Conservation (phyloP, 2,113 vertebrate genomes). For the Phocoena sinus region DNA sequence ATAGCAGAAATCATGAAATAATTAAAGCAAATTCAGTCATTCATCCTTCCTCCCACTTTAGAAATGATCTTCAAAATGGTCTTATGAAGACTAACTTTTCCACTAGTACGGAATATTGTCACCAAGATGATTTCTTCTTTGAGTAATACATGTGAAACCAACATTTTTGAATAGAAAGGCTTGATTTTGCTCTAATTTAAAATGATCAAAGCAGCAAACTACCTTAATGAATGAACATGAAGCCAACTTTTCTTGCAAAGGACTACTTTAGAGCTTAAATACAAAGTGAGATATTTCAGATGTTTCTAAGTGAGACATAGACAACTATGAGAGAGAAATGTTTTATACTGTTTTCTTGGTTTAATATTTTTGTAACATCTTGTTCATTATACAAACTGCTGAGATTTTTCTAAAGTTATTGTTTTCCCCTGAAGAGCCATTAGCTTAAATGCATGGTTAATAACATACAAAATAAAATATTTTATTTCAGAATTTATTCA, state of each 20-base stretch:
- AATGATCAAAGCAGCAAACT: neutral
- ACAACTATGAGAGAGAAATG: neutral
- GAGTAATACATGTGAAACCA: neutral
- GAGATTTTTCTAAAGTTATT: conserved; percentile 16
- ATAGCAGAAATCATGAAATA: conserved; percentile 3
- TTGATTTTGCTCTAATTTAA: conserved; percentile 20
- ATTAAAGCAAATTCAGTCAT: neutral
- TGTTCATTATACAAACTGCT: neutral
- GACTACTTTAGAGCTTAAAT: conserved; percentile 32
- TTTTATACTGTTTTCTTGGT: neutral
- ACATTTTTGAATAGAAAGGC: neutral
- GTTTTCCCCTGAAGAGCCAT: neutral
- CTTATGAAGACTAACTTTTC: neutral
- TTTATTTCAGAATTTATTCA: neutral
- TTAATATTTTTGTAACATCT: conserved; percentile 23
- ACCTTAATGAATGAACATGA: neutral
- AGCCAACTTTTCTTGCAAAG: neutral
- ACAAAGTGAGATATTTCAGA: neutral
- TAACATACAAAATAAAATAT: neutral
- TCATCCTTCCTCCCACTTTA: neutral
- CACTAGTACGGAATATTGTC: neutral
- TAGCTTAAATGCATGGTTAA: neutral
- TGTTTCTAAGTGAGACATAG: neutral
- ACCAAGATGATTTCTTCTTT: conserved; percentile 19
- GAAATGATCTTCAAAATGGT: neutral